Evolutionary conservation across 1,140 invertebrate species (phyloP).

Genomic region (Manduca sexta): DNA sequence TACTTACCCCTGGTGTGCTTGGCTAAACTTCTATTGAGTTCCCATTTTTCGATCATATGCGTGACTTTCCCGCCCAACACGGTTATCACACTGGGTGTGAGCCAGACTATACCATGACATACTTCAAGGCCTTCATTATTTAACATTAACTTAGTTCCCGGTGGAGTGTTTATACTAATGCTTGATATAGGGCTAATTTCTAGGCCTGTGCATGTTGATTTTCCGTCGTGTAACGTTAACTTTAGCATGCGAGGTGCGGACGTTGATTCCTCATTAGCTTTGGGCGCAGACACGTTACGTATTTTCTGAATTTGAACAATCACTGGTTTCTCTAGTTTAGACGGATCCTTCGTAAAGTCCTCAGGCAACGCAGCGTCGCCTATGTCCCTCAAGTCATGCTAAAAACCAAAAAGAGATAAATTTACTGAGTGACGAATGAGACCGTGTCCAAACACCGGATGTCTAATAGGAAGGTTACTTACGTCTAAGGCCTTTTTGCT

Average conservation of each 20-base stretch:
- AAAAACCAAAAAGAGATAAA: slow-evolving; percentile 45
- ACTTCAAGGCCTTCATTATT: slow-evolving; percentile 72
- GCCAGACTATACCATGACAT: slow-evolving; percentile 81
- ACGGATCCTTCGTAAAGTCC: slow-evolving; percentile 76
- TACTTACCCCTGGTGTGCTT: slow-evolving; percentile 77
- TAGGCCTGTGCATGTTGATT: slow-evolving; percentile 82
- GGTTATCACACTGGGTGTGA: slow-evolving; percentile 78
- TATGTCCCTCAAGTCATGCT: slow-evolving; percentile 87
- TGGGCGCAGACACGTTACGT: slow-evolving; percentile 91
- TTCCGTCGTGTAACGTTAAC: slow-evolving; percentile 88
- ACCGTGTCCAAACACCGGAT: slow-evolving; percentile 3
- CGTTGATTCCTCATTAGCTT: slow-evolving; percentile 89
- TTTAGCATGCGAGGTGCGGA: slow-evolving; percentile 87
- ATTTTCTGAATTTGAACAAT: slow-evolving; percentile 92
- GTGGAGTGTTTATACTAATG: slow-evolving; percentile 82
- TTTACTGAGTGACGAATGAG: slow-evolving; percentile 3
- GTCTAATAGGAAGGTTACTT: slow-evolving; percentile 60
- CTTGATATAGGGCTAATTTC: slow-evolving; percentile 80
- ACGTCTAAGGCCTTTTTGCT: slow-evolving; percentile 83
- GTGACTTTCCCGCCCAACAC: slow-evolving; percentile 87
- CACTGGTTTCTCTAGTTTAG: slow-evolving; percentile 78
- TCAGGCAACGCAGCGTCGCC: slow-evolving; percentile 76
- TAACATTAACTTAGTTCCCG: slow-evolving; percentile 82
- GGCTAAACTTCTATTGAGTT: slow-evolving; percentile 86
- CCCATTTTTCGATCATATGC: slow-evolving; percentile 92